A percentile compares a stretch with the other conserved stretches of the same genome.
These are phyloP conservation scores for Drosophila equinoxialis DNA, from an alignment of 1,140 invertebrate species.

Conservation along the genomic window DNA sequence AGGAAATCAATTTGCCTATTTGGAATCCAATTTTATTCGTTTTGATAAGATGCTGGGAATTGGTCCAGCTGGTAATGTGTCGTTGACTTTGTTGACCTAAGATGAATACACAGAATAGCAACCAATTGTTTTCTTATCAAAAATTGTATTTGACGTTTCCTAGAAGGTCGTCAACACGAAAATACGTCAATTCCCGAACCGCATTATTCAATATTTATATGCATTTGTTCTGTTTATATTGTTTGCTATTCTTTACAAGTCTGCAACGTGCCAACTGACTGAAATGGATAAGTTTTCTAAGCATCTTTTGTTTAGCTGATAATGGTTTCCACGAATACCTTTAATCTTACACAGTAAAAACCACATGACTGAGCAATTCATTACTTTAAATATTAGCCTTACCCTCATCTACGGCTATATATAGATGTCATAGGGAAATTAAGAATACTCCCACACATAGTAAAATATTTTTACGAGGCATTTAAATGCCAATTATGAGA, in stretches of 20 bases:
- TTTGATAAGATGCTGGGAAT: constrained; percentile 37
- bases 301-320: neutral
- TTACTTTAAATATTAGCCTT: neutral
- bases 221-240: neutral
- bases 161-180: neutral
- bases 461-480: constrained; percentile 32
- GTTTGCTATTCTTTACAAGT: neutral
- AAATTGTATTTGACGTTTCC: neutral
- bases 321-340: neutral
- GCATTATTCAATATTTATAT: neutral
- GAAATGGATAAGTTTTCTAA: neutral
- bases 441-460: constrained; percentile 27
- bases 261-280: constrained; percentile 1
- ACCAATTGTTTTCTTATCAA: constrained; percentile 28
- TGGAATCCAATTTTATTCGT: constrained; percentile 16
- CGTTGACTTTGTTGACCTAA: constrained; percentile 20
- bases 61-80: constrained; percentile 36
- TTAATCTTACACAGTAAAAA: constrained; percentile 28
- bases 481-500: constrained; percentile 47
- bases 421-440: constrained; percentile 34
- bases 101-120: neutral
- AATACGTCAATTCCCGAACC: neutral
- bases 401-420: constrained; percentile 29
- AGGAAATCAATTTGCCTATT: constrained; percentile 31
- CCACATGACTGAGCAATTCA: constrained; percentile 34